phyloP scores from a whole-genome alignment of 2,888 invertebrate species.

The Xanthorhoe spadicearia region DNA sequence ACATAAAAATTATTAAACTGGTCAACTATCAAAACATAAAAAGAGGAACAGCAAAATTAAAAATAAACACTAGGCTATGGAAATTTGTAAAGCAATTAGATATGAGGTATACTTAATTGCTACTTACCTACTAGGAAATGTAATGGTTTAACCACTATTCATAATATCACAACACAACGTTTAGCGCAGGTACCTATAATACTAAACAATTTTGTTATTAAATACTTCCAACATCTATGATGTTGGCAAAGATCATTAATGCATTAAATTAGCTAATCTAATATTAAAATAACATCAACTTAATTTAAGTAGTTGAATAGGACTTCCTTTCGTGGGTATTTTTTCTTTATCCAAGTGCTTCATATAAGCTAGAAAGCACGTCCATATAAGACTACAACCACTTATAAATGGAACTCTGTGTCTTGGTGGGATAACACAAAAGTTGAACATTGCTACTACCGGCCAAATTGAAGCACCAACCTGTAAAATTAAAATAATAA shows the following conservation, averaged over 20 bases:
- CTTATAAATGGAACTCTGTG: constrained; percentile 92
- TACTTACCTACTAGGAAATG: too few species aligned
- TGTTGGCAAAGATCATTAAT: constrained; percentile 1
- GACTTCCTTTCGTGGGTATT: constrained; percentile 50
- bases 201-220: neutral
- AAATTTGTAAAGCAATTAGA: too few species aligned
- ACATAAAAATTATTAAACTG: too few species aligned
- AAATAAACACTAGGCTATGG: too few species aligned
- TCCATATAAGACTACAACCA: constrained; percentile 91
- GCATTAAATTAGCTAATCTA: constrained; percentile 1
- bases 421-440: constrained; percentile 88
- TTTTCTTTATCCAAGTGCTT: constrained; percentile 85
- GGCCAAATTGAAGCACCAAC: constrained; percentile 91
- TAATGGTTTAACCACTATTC: constrained; percentile 16
- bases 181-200: constrained; percentile 13
- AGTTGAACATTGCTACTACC: constrained; percentile 89
- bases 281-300: constrained; percentile 25
- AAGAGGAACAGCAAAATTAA: too few species aligned
- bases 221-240: constrained; percentile 16
- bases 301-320: constrained; percentile 54
- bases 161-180: constrained; percentile 36
- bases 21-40: too few species aligned
- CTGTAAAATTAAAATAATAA: constrained; percentile 68
- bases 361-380: constrained; percentile 92
- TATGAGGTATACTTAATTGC: too few species aligned